Percentiles rank a stretch among this genome's conserved stretches.
These are phyloP conservation scores for Ambastaia sidthimunki DNA, from an alignment of 2,797 vertebrate species.

Conservation along the genomic window DNA sequence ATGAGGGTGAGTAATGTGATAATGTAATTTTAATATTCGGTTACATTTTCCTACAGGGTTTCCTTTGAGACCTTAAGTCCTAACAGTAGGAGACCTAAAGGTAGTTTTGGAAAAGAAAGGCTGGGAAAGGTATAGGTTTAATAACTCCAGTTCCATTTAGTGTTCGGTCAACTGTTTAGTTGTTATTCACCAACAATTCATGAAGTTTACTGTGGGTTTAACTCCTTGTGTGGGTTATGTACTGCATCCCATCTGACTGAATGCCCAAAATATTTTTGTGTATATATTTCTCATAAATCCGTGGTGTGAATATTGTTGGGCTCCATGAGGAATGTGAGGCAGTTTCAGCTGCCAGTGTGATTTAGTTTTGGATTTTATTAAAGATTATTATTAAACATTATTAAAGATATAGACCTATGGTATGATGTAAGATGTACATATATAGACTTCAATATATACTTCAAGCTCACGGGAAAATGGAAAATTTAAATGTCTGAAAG, in stretches of 20 bases:
- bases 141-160: background rate
- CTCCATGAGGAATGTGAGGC: background rate
- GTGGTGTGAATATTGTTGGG: background rate
- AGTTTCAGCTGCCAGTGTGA: background rate
- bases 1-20: background rate
- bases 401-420: constrained; percentile 27
- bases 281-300: background rate
- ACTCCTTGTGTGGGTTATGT: background rate
- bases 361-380: constrained; percentile 45
- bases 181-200: background rate
- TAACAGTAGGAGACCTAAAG: no score
- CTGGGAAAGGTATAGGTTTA: background rate
- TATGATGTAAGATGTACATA: constrained; percentile 8
- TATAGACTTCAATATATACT: constrained; percentile 29
- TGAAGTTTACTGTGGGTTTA: background rate
- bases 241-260: background rate
- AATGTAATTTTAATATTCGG: background rate
- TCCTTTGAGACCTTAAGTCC: no score
- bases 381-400: no score
- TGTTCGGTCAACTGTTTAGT: constrained; percentile 1
- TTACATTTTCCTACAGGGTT: constrained; percentile 1
- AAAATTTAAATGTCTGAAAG: constrained; percentile 57
- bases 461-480: constrained; percentile 34
- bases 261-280: background rate
- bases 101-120: no score